Percentiles rank a stretch among this genome's conserved stretches.
Evolutionary conservation across 1,140 invertebrate species (phyloP).

Genomic region (Cotesia typhae): DNA sequence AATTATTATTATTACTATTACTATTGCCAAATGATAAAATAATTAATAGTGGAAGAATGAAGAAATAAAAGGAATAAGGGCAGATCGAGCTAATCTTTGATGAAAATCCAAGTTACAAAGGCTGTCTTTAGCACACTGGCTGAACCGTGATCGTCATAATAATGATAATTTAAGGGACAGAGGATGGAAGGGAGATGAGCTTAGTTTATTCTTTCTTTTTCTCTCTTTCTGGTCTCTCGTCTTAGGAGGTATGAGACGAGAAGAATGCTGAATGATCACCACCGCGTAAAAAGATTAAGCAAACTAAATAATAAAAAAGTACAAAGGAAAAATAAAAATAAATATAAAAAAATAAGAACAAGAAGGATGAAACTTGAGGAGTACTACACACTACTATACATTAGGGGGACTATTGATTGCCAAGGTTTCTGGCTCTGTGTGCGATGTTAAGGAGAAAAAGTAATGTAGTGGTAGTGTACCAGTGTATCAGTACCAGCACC

Average conservation of each 20-base stretch:
- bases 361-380: conserved; percentile 30
- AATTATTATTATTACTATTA: too few species aligned
- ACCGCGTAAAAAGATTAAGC: conserved; percentile 1
- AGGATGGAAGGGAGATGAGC: too few species aligned
- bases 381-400: too few species aligned
- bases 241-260: neutral
- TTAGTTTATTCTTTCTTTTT: too few species aligned
- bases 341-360: neutral
- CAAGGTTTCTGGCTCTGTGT: conserved; percentile 29
- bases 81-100: too few species aligned
- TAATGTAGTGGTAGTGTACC: neutral
- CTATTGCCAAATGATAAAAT: too few species aligned
- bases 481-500: neutral
- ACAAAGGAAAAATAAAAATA: conserved; percentile 10
- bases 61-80: too few species aligned
- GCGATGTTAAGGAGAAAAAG: conserved; percentile 11
- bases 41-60: too few species aligned
- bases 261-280: conserved; percentile 6
- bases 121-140: too few species aligned
- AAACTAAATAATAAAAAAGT: conserved; percentile 9
- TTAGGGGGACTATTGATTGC: conserved; percentile 29
- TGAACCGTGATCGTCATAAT: too few species aligned
- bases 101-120: too few species aligned
- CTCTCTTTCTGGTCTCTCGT: neutral
- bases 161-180: too few species aligned